phyloP scores from a whole-genome alignment of 2,113 vertebrate genomes.

The Carollia perspicillata region DNA sequence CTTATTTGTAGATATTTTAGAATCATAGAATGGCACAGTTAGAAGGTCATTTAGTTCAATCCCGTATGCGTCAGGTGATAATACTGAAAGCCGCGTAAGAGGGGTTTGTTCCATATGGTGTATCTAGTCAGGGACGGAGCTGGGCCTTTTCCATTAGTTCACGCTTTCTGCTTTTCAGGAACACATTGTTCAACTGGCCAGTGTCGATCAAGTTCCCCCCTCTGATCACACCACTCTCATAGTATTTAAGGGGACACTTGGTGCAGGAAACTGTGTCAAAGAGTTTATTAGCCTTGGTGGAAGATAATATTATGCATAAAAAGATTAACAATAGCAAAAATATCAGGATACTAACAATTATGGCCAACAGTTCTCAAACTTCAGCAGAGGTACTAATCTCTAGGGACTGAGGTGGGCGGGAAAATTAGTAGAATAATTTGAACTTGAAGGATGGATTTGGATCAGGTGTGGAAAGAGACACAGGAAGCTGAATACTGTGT shows the following conservation, averaged over 20 bases:
- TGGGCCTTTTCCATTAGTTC: neutral
- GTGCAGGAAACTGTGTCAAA: neutral
- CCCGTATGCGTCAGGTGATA: neutral
- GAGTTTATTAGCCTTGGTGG: neutral
- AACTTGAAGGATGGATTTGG: neutral
- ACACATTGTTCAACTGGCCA: neutral
- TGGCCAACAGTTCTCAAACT: neutral
- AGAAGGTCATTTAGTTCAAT: neutral
- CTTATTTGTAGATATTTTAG: neutral
- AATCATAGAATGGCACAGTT: neutral
- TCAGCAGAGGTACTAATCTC: neutral
- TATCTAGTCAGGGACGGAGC: neutral
- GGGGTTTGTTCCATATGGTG: neutral
- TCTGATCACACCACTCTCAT: neutral
- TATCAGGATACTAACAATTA: neutral
- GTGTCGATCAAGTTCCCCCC: neutral
- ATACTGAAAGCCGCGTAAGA: neutral
- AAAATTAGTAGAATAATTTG: neutral
- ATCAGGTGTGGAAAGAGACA: neutral
- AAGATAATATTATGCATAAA: neutral
- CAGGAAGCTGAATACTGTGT: neutral
- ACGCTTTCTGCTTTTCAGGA: neutral
- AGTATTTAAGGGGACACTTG: neutral
- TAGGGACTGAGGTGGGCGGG: neutral
- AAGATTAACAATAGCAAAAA: neutral